phyloP scores from a whole-genome alignment of 2,113 vertebrate species.

The Cyanocitta stelleri region DNA sequence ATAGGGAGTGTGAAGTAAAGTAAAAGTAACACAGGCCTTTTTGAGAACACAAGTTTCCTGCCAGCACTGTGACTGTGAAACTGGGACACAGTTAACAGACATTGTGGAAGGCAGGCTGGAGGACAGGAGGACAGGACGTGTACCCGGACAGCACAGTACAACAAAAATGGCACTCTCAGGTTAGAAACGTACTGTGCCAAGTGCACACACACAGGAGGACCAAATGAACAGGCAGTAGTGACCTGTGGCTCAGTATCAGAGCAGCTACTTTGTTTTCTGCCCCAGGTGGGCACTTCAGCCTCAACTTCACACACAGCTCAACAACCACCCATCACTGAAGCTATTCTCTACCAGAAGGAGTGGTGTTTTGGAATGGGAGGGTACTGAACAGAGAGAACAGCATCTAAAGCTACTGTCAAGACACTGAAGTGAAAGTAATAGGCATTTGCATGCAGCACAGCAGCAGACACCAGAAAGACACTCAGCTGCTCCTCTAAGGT shows the following conservation, averaged over 20 bases:
- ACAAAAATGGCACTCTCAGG: neutral
- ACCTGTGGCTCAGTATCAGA: neutral
- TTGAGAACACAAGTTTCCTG: neutral
- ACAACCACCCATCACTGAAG: neutral
- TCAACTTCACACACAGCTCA: neutral
- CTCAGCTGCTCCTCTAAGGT: neutral
- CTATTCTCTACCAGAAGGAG: neutral
- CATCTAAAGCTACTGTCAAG: neutral
- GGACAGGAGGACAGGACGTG: neutral
- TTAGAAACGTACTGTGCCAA: neutral
- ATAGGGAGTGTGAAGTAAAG: neutral
- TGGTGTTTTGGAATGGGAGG: neutral
- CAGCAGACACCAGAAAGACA: neutral
- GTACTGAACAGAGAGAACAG: neutral
- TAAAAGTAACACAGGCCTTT: slow-evolving; percentile 7
- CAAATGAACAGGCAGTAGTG: neutral
- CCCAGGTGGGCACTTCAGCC: neutral
- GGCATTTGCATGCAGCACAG: neutral
- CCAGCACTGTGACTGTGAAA: neutral
- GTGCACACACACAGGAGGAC: neutral
- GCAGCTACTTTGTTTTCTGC: neutral
- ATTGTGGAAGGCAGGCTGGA: neutral
- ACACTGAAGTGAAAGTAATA: neutral
- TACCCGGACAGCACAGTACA: neutral
- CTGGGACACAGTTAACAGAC: neutral